Base-by-base conservation (phyloP, 2,888 invertebrate species). In the Gryllus longicercus region DNA sequence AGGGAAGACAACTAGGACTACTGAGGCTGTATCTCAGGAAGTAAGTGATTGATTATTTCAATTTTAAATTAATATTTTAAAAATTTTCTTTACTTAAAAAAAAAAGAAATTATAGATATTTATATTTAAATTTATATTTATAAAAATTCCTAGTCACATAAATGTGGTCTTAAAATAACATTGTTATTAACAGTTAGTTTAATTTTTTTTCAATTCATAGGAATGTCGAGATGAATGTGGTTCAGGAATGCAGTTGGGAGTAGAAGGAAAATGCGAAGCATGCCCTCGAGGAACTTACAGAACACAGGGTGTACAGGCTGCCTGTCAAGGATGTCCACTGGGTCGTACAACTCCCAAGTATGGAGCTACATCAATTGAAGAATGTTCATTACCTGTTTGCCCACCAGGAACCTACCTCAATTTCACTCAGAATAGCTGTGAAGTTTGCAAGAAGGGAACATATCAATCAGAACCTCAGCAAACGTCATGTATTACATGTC, bases 221-320 rank as follows among this genome's bases (percentile, higher is more conserved):
- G 96, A 96, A 87, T 96, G 96, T 86, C 90, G 96, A 80, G 97
- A 97, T 85, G 97, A 97, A 85, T 97, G 97, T 86, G 92, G 92
- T 78, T 92, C 92, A 84, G 96, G 96, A 49, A 93, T 95, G 88
- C 96, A 96, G 85, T 87, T 96, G 79, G 95, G 94, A 81, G 90
- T 93, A 79, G 95, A 96, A 84, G 98, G 98, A 3, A 94, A 94
- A 78, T 98, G 97, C 86, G 96, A 97, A 85, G 93, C 96, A 4
- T 98, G 98, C 85, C 96, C 96, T 0, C 89, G 95, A 78, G 98
- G 96, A 78, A 94, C 94, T 0, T 96, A 93, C 88, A 91, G 98
- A 51, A 92, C 94, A 0, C 94, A 94, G 86, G 96, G 97, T 2
- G 91, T 95, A 0, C 95, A 97, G 84, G 94, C 96, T 0, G 93